Percentiles rank a stretch among this genome's conserved stretches.
These are phyloP conservation scores for Ganaspis sp. DNA, from an alignment of 1,140 invertebrate species.

Conservation along the genomic window DNA sequence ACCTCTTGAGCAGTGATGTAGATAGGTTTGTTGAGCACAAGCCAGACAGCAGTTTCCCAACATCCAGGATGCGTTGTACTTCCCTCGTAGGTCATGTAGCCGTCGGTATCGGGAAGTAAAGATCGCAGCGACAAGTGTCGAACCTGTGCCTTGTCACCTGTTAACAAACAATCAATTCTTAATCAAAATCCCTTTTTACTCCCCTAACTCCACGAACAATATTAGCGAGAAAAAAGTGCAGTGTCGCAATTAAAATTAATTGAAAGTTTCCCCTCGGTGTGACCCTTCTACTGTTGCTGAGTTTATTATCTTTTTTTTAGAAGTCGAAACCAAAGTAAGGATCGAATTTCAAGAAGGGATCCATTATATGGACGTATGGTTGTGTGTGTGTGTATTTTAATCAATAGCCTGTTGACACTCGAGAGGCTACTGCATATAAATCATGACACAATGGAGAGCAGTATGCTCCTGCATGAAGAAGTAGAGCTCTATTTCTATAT, in stretches of 20 bases:
- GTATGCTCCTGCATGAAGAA: conserved; percentile 23
- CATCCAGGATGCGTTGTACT: conserved; percentile 96
- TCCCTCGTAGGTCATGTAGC: conserved; percentile 99
- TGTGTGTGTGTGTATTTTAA: conserved; percentile 31
- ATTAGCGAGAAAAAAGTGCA: not conserved
- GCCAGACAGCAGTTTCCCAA: conserved; percentile 95
- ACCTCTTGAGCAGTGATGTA: conserved; percentile 95
- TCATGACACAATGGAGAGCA: conserved; percentile 45
- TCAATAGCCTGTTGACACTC: conserved; percentile 40
- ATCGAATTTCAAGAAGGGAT: conserved; percentile 1
- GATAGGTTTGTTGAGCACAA: conserved; percentile 96
- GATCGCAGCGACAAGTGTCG: conserved; percentile 88
- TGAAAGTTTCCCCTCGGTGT: not conserved
- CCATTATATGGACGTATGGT: not conserved
- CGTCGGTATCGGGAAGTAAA: conserved; percentile 90
- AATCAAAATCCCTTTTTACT: not conserved
- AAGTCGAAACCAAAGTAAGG: conserved; percentile 18
- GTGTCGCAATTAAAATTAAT: not conserved
- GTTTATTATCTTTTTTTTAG: not conserved
- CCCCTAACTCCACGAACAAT: not conserved
- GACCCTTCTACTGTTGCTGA: not conserved
- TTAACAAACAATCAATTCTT: conserved; percentile 54
- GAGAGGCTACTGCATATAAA: conserved; percentile 33
- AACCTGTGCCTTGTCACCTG: conserved; percentile 87
- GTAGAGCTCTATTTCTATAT: not conserved